Percentiles rank a stretch among this genome's conserved stretches.
These are phyloP conservation scores for Melanotaenia pygmaea DNA, from an alignment of 2,797 vertebrate species.

Conservation along the genomic window DNA sequence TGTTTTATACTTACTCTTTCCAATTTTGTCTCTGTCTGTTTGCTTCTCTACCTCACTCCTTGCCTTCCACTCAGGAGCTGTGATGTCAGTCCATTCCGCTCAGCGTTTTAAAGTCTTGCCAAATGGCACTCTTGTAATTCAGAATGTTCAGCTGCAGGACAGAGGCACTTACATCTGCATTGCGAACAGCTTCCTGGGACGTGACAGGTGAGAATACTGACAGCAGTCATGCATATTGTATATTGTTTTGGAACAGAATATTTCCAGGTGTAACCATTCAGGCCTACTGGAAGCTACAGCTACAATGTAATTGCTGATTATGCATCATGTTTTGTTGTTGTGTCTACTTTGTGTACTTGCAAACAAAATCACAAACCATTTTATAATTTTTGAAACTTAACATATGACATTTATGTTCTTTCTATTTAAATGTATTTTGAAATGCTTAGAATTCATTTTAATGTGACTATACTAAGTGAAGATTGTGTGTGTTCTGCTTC, in stretches of 20 bases:
- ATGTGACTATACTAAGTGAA: neutral
- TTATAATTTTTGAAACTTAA: no score
- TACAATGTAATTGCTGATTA: conserved; percentile 9
- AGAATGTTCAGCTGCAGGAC: conserved; percentile 89
- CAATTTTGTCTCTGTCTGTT: conserved; percentile 41
- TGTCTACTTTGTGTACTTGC: neutral
- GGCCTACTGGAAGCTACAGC: neutral
- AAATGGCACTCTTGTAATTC: conserved; percentile 91
- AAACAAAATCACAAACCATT: conserved; percentile 13
- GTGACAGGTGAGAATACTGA: conserved; percentile 78
- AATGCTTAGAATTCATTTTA: neutral
- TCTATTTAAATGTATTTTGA: conserved; percentile 11
- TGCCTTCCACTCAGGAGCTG: conserved; percentile 81
- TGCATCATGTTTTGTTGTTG: neutral
- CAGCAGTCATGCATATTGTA: conserved; percentile 32
- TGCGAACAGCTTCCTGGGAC: conserved; percentile 86
- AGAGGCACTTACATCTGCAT: conserved; percentile 92
- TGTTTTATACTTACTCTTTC: conserved; percentile 46
- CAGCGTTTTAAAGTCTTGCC: conserved; percentile 90
- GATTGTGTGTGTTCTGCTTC: conserved; percentile 1
- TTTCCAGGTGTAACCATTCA: conserved; percentile 16
- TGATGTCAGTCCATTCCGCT: conserved; percentile 85
- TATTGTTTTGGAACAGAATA: conserved; percentile 9
- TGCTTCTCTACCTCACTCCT: conserved; percentile 26
- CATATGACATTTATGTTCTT: neutral